A percentile compares a stretch with the other conserved stretches of the same genome.
Conservation (phyloP, 2,888 invertebrate species). For the Epirrhoe tristata region DNA sequence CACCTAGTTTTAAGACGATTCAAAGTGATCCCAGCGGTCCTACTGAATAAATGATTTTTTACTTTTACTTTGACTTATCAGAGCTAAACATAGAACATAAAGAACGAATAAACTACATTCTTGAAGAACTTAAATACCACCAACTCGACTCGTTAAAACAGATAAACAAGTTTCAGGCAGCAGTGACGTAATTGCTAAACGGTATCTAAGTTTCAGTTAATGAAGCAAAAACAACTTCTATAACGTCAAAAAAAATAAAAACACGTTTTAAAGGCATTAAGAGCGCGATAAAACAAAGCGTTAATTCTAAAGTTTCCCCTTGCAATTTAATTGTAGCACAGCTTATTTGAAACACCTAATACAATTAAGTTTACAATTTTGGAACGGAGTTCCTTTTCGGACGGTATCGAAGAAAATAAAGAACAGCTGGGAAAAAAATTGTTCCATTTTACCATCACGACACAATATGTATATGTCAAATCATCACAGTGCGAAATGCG, state of each 20-base stretch:
- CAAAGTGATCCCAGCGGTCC: too few relatives aligned
- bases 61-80: too few relatives aligned
- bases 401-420: too few relatives aligned
- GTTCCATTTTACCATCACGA: too few relatives aligned
- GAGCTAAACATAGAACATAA: too few relatives aligned
- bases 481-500: too few relatives aligned
- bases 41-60: too few relatives aligned
- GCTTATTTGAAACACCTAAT: slow-evolving; percentile 16
- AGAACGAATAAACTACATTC: too few relatives aligned
- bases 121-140: not conserved
- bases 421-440: too few relatives aligned
- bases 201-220: slow-evolving; percentile 3
- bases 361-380: slow-evolving; percentile 1
- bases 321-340: slow-evolving; percentile 76
- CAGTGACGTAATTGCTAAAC: not conserved
- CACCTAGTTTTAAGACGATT: too few relatives aligned
- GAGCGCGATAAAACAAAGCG: slow-evolving; percentile 55
- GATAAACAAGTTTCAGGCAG: not conserved
- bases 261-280: slow-evolving; percentile 44
- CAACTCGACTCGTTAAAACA: not conserved
- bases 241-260: slow-evolving; percentile 36
- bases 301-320: slow-evolving; percentile 71
- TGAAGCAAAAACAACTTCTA: slow-evolving; percentile 14
- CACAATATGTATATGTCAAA: too few relatives aligned
- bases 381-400: too few relatives aligned